Evolutionary conservation across 2,797 vertebrate genomes (phyloP), one percentile per base, ranked within the genome.

Genomic region (Myripristis jacobus): DNA sequence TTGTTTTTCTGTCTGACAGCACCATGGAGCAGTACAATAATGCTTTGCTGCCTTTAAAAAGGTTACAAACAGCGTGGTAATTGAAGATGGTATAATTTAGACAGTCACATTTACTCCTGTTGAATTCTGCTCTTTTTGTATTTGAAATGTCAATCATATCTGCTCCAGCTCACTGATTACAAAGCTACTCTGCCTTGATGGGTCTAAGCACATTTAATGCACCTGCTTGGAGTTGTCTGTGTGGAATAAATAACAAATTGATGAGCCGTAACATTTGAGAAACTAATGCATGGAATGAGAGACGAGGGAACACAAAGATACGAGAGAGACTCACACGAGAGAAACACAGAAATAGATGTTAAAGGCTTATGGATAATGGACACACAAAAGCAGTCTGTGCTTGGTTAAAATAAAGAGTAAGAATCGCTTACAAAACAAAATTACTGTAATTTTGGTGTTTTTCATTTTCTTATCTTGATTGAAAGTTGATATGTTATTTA

Each of bases 31-130:
- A 70, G 66, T 60, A 84, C 62, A 83, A 82, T 66, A 80, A 74
- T 62, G 69, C 59, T 66, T 80, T 51, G 55, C 69, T 69, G 78
- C 54, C 48, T 80, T 82, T 52, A 57, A 56, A 79, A 77, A 81
- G 21, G 43, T 25, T 51, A 58, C 62, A 77, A 62, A 74, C 77
- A 64, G 53, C 51, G 56, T 63, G 68, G 66, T 81, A 81, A 87
- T 27, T 64, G 53, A 83, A 75, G 76, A 78, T 54, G 70, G 59
- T 52, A 73, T 78, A 86, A 88, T n/a, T 89, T 86, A 90, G 73
- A 53, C 0, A 1, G 27, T 63, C 25, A 16, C 18, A 63, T 84
- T 83, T 75, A 72, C 46, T 73, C 65, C 13, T 8, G 25, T 29
- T 46, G 19, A 47, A 61, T 66, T 74, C 47, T 53, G 57, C 69